These are phyloP conservation scores for Oceanodroma tethys DNA, from an alignment of 2,113 vertebrate species.

Conservation along the genomic window DNA sequence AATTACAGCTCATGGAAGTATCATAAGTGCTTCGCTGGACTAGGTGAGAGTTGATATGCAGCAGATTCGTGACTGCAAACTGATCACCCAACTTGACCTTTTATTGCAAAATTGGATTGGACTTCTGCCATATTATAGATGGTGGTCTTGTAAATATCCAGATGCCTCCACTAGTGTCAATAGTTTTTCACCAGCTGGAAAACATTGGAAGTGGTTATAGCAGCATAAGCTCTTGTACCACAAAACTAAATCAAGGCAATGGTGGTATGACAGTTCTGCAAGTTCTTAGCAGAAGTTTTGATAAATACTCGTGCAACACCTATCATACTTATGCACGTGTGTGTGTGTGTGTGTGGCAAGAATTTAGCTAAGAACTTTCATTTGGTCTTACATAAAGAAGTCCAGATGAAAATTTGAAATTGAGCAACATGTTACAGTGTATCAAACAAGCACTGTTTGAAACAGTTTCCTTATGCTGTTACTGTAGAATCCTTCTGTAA, in stretches of 20 bases:
- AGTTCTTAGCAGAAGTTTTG: not conserved
- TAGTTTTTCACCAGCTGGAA: not conserved
- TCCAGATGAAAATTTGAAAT: not conserved
- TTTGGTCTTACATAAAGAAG: not conserved
- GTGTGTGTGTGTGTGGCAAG: not conserved
- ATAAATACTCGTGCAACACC: not conserved
- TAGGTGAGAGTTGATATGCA: not conserved
- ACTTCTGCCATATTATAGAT: not conserved
- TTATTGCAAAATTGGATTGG: not conserved
- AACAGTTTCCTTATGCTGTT: not conserved
- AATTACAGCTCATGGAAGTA: not conserved
- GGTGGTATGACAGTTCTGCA: not conserved
- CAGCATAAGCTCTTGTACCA: not conserved
- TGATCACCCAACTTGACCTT: not conserved
- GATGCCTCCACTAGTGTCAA: not conserved
- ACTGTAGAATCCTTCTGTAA: not conserved
- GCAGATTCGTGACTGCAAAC: not conserved
- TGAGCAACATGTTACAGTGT: not conserved
- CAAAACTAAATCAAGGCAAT: not conserved
- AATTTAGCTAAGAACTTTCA: not conserved
- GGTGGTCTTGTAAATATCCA: not conserved
- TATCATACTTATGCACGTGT: rapidly evolving
- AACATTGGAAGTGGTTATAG: not conserved
- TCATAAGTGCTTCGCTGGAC: not conserved
- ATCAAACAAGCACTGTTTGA: not conserved